A percentile compares a stretch with the other conserved stretches of the same genome.
Conservation (phyloP, 92 coral and sea anemone species). For the Plumapathes pennacea region DNA sequence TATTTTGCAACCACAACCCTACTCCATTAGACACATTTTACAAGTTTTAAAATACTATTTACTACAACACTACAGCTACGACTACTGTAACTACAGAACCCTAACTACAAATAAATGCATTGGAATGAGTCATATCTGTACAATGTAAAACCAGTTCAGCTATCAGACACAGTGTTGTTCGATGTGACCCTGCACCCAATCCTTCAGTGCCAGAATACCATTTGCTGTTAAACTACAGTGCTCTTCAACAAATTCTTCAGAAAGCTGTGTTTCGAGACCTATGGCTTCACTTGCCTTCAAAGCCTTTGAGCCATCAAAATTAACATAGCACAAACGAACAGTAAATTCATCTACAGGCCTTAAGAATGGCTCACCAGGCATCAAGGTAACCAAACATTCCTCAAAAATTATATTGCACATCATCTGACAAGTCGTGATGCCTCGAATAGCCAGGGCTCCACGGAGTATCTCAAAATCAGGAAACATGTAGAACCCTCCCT, state of each 20-base stretch:
- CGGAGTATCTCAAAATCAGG: constrained; percentile 60
- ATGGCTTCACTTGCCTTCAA: constrained; percentile 32
- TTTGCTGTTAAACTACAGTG: constrained; percentile 32
- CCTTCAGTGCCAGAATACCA: constrained; percentile 42
- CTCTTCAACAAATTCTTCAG: constrained; percentile 35
- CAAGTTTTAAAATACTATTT: no score
- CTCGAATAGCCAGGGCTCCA: constrained; percentile 34
- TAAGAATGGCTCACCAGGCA: constrained; percentile 51
- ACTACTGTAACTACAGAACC: no score
- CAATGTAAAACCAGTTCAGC: no score
- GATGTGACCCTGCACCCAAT: constrained; percentile 37
- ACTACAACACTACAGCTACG: no score
- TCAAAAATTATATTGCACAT: constrained; percentile 57
- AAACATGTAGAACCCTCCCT: constrained; percentile 59
- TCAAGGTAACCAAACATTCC: constrained; percentile 30
- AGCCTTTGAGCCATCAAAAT: constrained; percentile 47
- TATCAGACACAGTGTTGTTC: constrained; percentile 20
- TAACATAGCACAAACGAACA: constrained; percentile 53
- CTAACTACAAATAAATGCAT: no score
- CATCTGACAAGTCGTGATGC: constrained; percentile 45
- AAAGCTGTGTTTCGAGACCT: constrained; percentile 16
- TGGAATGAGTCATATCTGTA: no score
- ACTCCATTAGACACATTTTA: no score
- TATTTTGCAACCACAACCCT: no score
- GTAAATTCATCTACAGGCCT: constrained; percentile 34